A percentile compares a stretch with the other conserved stretches of the same genome.
These are phyloP conservation scores for Linyphia triangularis DNA, from an alignment of 2,888 invertebrate species.

Conservation along the genomic window DNA sequence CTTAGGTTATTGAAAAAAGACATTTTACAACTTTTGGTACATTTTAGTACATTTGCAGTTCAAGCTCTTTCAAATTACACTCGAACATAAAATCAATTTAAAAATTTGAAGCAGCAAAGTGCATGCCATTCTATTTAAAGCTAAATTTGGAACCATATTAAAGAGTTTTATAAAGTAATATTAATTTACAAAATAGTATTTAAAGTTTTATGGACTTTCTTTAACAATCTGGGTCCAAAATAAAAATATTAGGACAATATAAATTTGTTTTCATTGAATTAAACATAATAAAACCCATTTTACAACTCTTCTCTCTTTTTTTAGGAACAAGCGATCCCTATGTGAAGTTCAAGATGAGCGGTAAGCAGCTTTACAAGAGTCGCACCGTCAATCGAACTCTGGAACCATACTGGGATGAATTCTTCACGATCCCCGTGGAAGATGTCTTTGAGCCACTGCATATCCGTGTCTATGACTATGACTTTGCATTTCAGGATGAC, in stretches of 20 bases:
- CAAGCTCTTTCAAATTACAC: too few species aligned
- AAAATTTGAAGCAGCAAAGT: too few species aligned
- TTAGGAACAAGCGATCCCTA: constrained; percentile 96
- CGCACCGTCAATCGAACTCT: constrained; percentile 95
- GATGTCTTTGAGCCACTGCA: constrained; percentile 90
- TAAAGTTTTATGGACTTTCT: too few species aligned
- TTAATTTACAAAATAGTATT: too few species aligned
- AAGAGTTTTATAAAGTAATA: too few species aligned
- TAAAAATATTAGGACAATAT: background rate
- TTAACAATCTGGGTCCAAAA: background rate
- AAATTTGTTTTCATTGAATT: background rate
- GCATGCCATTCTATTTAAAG: too few species aligned
- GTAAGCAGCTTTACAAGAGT: constrained; percentile 93
- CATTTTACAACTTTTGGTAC: too few species aligned
- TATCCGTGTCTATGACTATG: constrained; percentile 97
- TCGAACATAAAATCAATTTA: too few species aligned
- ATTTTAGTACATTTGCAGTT: too few species aligned
- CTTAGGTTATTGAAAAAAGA: too few species aligned
- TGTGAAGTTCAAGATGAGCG: constrained; percentile 95
- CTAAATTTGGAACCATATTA: too few species aligned
- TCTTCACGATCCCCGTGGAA: constrained; percentile 93
- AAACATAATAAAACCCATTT: background rate
- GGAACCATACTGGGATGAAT: constrained; percentile 99
- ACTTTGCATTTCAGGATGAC: constrained; percentile 96
- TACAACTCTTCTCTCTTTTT: background rate